Percentiles rank a stretch among this genome's conserved stretches.
Conservation (phyloP, 2,797 vertebrate species). For the Sebastes reedi region DNA sequence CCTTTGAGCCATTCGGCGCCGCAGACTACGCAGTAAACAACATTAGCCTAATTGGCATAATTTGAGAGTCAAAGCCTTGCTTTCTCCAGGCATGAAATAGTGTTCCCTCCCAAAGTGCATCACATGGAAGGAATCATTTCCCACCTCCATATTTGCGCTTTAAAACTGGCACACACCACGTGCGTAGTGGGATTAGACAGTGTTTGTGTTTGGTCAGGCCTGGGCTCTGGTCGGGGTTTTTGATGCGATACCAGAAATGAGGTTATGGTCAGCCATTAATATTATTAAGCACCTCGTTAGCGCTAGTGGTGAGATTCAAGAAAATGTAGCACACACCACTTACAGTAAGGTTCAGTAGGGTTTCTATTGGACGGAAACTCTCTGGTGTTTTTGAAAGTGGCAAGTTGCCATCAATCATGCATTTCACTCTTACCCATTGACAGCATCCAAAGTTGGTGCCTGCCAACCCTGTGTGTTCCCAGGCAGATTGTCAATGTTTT, state of each 20-base stretch:
- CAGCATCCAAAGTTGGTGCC: slow-evolving; percentile 50
- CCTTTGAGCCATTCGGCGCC: slow-evolving; percentile 36
- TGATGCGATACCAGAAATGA: slow-evolving; percentile 16
- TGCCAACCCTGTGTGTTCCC: slow-evolving; percentile 65
- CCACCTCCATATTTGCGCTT: slow-evolving; percentile 30
- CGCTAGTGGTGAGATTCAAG: neutral
- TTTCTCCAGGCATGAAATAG: slow-evolving; percentile 58
- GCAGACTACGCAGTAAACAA: slow-evolving; percentile 45
- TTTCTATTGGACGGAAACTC: slow-evolving; percentile 19
- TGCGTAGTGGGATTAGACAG: slow-evolving; percentile 22
- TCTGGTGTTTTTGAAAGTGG: slow-evolving; percentile 60
- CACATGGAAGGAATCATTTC: slow-evolving; percentile 37
- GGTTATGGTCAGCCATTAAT: slow-evolving; percentile 11
- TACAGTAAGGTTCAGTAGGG: slow-evolving; percentile 17
- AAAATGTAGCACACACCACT: slow-evolving; percentile 24
- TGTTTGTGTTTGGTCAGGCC: slow-evolving; percentile 21
- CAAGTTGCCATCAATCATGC: slow-evolving; percentile 57
- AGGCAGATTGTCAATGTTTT: slow-evolving; percentile 68
- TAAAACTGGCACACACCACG: neutral
- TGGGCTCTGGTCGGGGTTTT: neutral
- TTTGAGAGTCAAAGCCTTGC: slow-evolving; percentile 48
- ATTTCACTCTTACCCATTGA: slow-evolving; percentile 57
- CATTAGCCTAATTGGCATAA: slow-evolving; percentile 59
- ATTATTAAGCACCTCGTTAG: slow-evolving; percentile 18
- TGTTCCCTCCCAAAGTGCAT: slow-evolving; percentile 41